phyloP scores from a whole-genome alignment of 2,888 invertebrate genomes.

The Horisme vitalbata region DNA sequence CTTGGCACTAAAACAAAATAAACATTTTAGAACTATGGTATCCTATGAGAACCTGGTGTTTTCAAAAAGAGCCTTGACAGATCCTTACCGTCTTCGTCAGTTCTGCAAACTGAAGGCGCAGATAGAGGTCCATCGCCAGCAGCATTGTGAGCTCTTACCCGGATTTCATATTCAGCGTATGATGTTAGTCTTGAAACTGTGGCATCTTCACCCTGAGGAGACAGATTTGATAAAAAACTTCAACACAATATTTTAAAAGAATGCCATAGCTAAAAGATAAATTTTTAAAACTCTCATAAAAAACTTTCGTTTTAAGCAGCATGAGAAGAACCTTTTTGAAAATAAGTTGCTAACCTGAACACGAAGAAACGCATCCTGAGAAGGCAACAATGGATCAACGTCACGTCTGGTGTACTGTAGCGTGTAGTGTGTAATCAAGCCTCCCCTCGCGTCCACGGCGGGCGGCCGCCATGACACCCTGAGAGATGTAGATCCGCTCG shows the following conservation, averaged over 20 bases:
- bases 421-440: slow-evolving; percentile 79
- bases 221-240: no score
- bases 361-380: slow-evolving; percentile 69
- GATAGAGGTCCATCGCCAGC: slow-evolving; percentile 93
- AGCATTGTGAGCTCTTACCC: slow-evolving; percentile 91
- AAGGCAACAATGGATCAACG: slow-evolving; percentile 63
- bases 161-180: slow-evolving; percentile 93
- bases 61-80: background rate
- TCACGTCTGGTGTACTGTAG: slow-evolving; percentile 71
- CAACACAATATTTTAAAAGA: no score
- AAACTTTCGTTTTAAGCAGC: no score
- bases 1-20: slow-evolving; percentile 86
- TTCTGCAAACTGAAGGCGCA: slow-evolving; percentile 88
- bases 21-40: background rate
- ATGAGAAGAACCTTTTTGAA: background rate
- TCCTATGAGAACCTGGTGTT: no score
- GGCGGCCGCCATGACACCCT: slow-evolving; percentile 90
- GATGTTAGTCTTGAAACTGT: slow-evolving; percentile 90
- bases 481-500: slow-evolving; percentile 89
- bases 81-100: slow-evolving; percentile 90
- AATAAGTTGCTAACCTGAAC: slow-evolving; percentile 57
- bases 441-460: slow-evolving; percentile 86
- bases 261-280: no score
- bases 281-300: no score
- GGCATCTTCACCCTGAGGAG: slow-evolving; percentile 87